Base-by-base conservation (phyloP, 64 coral and sea anemone species). In the Platygyra sinensis region DNA sequence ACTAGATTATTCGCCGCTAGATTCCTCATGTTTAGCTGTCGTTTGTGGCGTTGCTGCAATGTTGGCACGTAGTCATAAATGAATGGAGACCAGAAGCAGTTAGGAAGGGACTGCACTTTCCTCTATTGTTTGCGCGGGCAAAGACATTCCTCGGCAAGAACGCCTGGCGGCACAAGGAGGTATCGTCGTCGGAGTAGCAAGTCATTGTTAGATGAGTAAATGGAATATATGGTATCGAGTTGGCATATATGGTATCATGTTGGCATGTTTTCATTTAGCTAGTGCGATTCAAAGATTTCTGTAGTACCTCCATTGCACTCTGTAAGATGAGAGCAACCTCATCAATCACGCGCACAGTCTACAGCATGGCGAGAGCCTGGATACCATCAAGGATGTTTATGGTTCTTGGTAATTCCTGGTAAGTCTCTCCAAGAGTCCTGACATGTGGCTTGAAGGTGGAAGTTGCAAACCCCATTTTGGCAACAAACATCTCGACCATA, bases 341-440 rank as follows among this genome's bases (percentile, higher is more conserved):
- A 31, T 83, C 62, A 55, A 93, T 88, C 31, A 93, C 84, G 0
- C 86, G 91, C 50, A 87, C 36, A n/a, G 85, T 87, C 3, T 93
- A 75, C 42, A 24, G 55, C 15, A 15, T 32, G 33, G 80, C 20
- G 2, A 72, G 32, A 62, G 83, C 65, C 32, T 36, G 90, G 33
- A 64, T 30, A 20, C 90, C 82, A 22, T 87, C 42, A 50, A 92
- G 60, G 19, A 36, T 62, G 15, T 86, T 87, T 50, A 92, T 67
- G 27, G 74, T 50, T 29, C 52, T 87, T 16, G 76, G 38, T 3
- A 92, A 54, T 62, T 92, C 64, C 90, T 25, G 30, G 80, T 87
- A 15, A 92, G 76, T 25, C 90, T 54, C 65, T 86, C 90, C 74
- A 74, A 92, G 0, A 92, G 39, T 2, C 83, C 81, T 38, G 75